A percentile compares a stretch with the other conserved stretches of the same genome.
Evolutionary conservation across 2,113 vertebrate species (phyloP).

Genomic region (Ictalurus punctatus): DNA sequence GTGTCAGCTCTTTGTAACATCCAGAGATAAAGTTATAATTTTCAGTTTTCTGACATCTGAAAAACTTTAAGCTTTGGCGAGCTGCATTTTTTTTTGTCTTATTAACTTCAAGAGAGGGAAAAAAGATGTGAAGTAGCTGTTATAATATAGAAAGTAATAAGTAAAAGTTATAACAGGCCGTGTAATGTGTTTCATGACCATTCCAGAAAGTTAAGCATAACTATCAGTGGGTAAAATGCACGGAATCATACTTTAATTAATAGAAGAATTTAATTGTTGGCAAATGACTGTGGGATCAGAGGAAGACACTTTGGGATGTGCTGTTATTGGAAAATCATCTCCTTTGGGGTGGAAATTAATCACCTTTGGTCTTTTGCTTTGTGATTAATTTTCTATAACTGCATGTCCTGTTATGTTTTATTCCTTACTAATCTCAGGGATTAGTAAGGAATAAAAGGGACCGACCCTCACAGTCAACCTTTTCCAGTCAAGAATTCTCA

Average conservation of each 20-base stretch:
- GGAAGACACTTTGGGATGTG: background rate
- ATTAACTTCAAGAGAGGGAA: background rate
- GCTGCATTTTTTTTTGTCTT: background rate
- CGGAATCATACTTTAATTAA: background rate
- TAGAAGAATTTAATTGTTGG: background rate
- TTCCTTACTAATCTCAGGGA: background rate
- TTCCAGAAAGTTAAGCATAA: background rate
- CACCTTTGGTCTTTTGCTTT: background rate
- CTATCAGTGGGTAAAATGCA: background rate
- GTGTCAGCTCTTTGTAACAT: background rate
- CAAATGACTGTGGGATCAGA: background rate
- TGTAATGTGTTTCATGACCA: background rate
- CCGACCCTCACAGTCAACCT: background rate
- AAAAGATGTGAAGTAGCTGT: background rate
- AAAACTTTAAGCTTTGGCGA: background rate
- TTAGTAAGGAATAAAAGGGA: too few relatives aligned
- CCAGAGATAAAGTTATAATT: background rate
- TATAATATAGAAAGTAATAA: background rate
- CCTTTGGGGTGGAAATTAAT: background rate
- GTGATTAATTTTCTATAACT: background rate
- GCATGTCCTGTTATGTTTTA: background rate
- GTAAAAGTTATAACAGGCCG: background rate
- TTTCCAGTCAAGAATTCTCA: background rate
- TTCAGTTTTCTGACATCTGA: background rate
- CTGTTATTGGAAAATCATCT: background rate